Evolutionary conservation across 2,888 invertebrate genomes (phyloP), one percentile per base, ranked within the genome.

Genomic region (Mallateleia sp.): DNA sequence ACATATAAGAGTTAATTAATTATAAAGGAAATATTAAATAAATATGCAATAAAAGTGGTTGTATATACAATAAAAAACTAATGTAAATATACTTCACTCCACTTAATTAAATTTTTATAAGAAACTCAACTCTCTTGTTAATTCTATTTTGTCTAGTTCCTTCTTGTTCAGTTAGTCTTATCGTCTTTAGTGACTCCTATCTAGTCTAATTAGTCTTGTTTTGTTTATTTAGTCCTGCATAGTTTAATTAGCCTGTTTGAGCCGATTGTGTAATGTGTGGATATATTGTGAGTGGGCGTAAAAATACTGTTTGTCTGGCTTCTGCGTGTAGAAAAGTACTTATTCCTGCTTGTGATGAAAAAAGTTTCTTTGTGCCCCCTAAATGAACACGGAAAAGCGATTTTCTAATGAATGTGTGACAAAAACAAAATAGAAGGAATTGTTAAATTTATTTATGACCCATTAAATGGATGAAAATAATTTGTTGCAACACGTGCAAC

Each of bases 151-250:
- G 11, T 38, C 11, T 38, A 38, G 38, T 38, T 38, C 38, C 11
- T 6, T 38, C 11, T 38, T 38, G 14, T 38, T 38, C 38, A 38
- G 38, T 38, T 38, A 5, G 38, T 38, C 38, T 11, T 38, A 11
- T 45, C 45, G 15, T 45, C 45, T n/a, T 7, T n/a, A 45, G n/a
- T 45, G 15, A 45, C 9, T 45, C 45, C 45, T 45, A 45, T 45
- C 7, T 45, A 45, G 45, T 45, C 7, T 45, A 45, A 45, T 45
- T 45, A 45, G n/a, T 45, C 45, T 45, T 45, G 45, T 45, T 45
- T 45, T 45, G 45, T 38, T 38, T 38, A 45, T 45, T 45, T n/a
- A 45, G 45, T 45, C 45, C 45, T 45, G 45, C 7, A 45, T 45
- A 2, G 45, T 45, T 45, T 45, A 45, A n/a, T 45, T 45, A n/a